phyloP scores from a whole-genome alignment of 2,113 vertebrate species.

The Hiodon alosoides region DNA sequence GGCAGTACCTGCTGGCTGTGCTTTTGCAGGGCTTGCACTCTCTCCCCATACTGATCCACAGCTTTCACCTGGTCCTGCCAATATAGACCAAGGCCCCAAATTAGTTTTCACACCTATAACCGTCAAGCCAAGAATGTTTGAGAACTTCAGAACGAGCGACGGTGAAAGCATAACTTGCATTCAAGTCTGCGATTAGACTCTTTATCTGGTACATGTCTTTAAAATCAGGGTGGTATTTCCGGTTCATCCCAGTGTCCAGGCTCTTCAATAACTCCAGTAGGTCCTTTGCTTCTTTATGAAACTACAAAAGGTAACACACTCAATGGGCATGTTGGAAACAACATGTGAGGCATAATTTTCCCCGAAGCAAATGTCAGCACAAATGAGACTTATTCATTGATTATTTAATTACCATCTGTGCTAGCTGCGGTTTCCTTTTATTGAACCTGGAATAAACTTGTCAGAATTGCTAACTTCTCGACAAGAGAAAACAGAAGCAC shows the following conservation, averaged over 20 bases:
- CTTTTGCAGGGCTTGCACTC: constrained; percentile 73
- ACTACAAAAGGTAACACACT: constrained; percentile 56
- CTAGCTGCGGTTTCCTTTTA: too few relatives aligned
- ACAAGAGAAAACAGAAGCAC: not conserved
- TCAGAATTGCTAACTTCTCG: too few relatives aligned
- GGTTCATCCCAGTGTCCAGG: constrained; percentile 79
- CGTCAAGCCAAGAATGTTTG: not conserved
- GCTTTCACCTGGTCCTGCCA: constrained; percentile 87
- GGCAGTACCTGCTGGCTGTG: constrained; percentile 80
- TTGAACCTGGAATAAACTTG: too few relatives aligned
- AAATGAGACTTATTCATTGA: not conserved
- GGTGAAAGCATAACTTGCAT: constrained; percentile 63
- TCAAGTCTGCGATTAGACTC: constrained; percentile 74
- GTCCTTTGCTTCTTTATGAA: constrained; percentile 79
- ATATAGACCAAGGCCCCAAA: constrained; percentile 14
- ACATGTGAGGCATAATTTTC: not conserved
- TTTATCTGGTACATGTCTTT: constrained; percentile 90
- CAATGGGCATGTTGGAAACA: not conserved
- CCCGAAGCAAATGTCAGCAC: not conserved
- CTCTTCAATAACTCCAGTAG: constrained; percentile 81
- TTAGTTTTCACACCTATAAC: not conserved
- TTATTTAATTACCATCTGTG: not conserved
- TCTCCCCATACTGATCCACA: constrained; percentile 75
- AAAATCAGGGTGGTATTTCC: constrained; percentile 89
- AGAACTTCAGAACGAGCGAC: not conserved